Conservation (phyloP, 2,888 invertebrate genomes). For the Melanotus villosus region DNA sequence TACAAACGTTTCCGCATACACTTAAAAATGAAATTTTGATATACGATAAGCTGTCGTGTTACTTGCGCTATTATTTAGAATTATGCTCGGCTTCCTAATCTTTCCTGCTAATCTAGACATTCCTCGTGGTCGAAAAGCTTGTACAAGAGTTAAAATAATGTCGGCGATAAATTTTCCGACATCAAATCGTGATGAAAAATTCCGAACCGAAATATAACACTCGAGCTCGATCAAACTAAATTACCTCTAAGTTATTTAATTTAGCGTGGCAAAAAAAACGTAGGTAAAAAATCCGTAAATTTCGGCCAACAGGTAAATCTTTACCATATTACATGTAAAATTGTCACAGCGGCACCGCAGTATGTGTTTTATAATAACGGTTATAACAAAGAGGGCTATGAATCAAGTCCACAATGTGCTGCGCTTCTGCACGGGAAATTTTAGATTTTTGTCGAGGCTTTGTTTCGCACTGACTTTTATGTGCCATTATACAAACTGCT, state of each 20-base stretch:
- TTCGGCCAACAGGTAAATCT: constrained; percentile 43
- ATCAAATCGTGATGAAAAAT: constrained; percentile 31
- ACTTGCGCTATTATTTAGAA: constrained; percentile 44
- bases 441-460: constrained; percentile 55
- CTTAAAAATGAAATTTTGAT: constrained; percentile 46
- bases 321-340: constrained; percentile 44
- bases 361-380: constrained; percentile 52
- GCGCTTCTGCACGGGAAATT: constrained; percentile 54
- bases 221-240: constrained; percentile 19
- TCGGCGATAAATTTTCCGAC: constrained; percentile 37
- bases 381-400: constrained; percentile 54
- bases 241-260: constrained; percentile 36
- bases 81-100: constrained; percentile 41
- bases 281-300: constrained; percentile 13
- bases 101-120: constrained; percentile 38
- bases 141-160: constrained; percentile 43
- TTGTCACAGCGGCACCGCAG: constrained; percentile 44
- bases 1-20: constrained; percentile 39
- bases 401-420: constrained; percentile 56
- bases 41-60: constrained; percentile 45
- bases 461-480: constrained; percentile 55
- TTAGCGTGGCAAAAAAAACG: constrained; percentile 23
- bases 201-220: constrained; percentile 12
- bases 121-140: constrained; percentile 37
- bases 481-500: constrained; percentile 52